These are phyloP conservation scores for Brachionus koreanus DNA, from an alignment of 1,140 invertebrate species.

Conservation along the genomic window DNA sequence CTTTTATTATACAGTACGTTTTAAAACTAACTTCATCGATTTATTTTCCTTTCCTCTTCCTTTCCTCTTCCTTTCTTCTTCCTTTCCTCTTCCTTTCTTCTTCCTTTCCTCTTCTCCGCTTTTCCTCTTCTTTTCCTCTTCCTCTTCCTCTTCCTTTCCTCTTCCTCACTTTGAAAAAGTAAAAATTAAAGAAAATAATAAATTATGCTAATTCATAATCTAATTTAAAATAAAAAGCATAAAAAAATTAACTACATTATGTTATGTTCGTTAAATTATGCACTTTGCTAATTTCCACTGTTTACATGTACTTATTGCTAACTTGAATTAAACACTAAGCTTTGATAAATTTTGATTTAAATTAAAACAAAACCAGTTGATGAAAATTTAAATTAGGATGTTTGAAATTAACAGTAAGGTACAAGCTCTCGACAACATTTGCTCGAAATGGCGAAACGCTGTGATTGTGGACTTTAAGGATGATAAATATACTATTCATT, in stretches of 20 bases:
- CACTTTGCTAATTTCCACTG: too few species aligned
- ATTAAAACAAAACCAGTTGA: not conserved
- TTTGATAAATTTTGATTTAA: not conserved
- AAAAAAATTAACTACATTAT: not conserved
- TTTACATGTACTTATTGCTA: not conserved
- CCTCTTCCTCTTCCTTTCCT: not conserved
- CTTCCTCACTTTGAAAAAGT: not conserved
- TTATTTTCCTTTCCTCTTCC: not conserved
- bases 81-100: not conserved
- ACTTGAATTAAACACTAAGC: not conserved
- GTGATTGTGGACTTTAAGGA: not conserved
- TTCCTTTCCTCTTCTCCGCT: not conserved
- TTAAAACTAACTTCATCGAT: not conserved
- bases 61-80: not conserved
- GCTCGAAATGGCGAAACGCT: not conserved
- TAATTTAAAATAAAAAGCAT: not conserved
- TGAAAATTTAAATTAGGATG: not conserved
- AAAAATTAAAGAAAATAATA: not conserved
- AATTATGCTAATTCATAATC: not conserved
- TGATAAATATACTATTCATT: not conserved
- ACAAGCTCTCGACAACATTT: not conserved
- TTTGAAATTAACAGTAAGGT: not conserved
- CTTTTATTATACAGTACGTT: not conserved
- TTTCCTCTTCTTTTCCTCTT: not conserved
- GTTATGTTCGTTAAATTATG: too few species aligned